Evolutionary conservation across 2,113 vertebrate species (phyloP), one percentile per base, ranked within the genome.

Genomic region (Hydropotes inermis): DNA sequence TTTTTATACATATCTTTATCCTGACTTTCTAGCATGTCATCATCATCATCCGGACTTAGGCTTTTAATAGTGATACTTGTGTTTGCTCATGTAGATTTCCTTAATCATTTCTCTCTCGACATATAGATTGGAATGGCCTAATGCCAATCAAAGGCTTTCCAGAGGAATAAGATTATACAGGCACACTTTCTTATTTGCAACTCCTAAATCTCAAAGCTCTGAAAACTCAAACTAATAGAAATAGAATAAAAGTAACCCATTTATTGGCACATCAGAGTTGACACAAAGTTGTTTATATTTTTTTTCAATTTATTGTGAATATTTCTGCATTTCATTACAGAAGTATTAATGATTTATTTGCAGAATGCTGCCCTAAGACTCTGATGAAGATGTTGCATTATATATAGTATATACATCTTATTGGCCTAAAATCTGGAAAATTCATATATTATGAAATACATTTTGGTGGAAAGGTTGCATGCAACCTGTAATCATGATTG

Each of bases 221-320:
- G 5, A 76, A 84, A 92, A 84, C 50, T 28, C 27, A 87, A 91
- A 78, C 27, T 43, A 85, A 57, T 28, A 28, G 25, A 60, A 85
- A 55, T 8, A 14, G 33, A 50, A 33, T 14, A 27, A 74, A 82
- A 45, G n/a, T 33, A 50, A 85, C 5, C 7, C 15, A 61, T 83
- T 79, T 87, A 60, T 93, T 97, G 50, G 12, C 57, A 95, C 90
- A 95, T 97, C 43, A 74, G 33, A 94, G 67, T 52, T 50, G 58
- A 78, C 9, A 79, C 61, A 52, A 95, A 84, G 54, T 89, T 84
- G 21, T 61, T 95, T 84, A 8, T 14, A 67, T 86, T 16, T 92
- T 76, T 79, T 47, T 87, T 50, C 55, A 43, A 43, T 64, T 89
- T 96, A 55, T 91, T 94, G 8, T 94, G 25, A 96, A 16, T 54